Conservation (phyloP, 2,113 vertebrate genomes). For the Peromyscus polionotus region DNA sequence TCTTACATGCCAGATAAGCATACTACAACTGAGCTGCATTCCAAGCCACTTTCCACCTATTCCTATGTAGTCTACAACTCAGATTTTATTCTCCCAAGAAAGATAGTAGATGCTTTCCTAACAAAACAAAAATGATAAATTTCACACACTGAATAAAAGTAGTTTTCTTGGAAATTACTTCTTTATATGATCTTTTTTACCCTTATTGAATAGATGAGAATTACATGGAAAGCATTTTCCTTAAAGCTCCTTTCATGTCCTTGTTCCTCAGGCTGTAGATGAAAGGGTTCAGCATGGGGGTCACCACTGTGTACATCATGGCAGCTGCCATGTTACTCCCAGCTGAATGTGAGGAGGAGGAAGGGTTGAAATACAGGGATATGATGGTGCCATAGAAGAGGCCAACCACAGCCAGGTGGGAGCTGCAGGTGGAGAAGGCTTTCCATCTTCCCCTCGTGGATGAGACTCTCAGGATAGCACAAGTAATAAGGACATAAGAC, state of each 20-base stretch:
- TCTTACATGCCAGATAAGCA: neutral
- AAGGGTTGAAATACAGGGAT: conserved; percentile 58
- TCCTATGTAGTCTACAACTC: neutral
- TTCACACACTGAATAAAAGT: neutral
- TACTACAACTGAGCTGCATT: neutral
- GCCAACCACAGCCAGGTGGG: conserved; percentile 76
- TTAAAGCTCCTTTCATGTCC: conserved; percentile 73
- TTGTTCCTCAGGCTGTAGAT: conserved; percentile 84
- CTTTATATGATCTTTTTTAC: neutral
- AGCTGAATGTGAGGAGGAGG: conserved; percentile 63
- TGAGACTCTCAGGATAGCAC: conserved; percentile 56
- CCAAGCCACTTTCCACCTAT: too few relatives aligned
- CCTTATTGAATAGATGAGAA: neutral
- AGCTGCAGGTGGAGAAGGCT: conserved; percentile 82
- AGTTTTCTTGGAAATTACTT: neutral
- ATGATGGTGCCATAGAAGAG: conserved; percentile 86
- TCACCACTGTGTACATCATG: conserved; percentile 79
- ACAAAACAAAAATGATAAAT: neutral
- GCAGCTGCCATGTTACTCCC: conserved; percentile 12
- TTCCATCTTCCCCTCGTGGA: conserved; percentile 68
- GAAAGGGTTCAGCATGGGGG: conserved; percentile 81
- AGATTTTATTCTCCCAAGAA: neutral
- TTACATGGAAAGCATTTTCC: conserved; percentile 39
- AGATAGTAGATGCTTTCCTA: neutral
- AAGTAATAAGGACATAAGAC: conserved; percentile 50